Conservation (phyloP, 2,888 invertebrate genomes). For the Heliconius charithonia region DNA sequence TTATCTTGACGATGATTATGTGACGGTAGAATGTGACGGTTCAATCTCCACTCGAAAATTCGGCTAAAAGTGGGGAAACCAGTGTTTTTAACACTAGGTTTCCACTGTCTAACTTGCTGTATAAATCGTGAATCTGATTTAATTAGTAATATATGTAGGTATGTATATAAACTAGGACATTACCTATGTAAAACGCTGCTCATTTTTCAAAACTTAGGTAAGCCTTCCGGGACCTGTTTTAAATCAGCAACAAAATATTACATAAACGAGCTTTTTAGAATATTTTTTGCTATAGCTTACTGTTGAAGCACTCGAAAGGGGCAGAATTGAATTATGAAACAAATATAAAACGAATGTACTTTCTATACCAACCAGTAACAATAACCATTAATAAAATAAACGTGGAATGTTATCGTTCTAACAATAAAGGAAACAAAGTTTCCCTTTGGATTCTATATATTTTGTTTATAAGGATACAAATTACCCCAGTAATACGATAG, state of each 20-base stretch:
- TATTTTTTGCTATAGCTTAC: conserved; percentile 28
- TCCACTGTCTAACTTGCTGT: no score
- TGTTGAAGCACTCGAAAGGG: conserved; percentile 21
- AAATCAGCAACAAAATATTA: conserved; percentile 35
- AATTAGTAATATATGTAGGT: no score
- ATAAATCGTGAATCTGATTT: no score
- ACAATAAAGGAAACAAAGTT: neutral
- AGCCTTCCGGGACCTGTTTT: neutral
- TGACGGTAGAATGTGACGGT: no score
- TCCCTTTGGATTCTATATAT: conserved; percentile 2
- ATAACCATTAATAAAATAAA: neutral
- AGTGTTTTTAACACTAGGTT: no score
- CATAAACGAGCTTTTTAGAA: conserved; percentile 25
- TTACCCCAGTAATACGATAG: conserved; percentile 33
- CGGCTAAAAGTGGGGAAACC: no score
- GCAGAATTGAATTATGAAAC: conserved; percentile 35
- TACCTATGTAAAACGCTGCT: neutral
- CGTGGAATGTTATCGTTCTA: neutral
- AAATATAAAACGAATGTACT: conserved; percentile 3
- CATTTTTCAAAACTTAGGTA: conserved; percentile 17
- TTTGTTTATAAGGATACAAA: conserved; percentile 9
- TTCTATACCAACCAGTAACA: neutral
- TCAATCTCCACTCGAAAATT: no score
- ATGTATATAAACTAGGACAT: neutral
- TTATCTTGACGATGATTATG: no score